phyloP scores from a whole-genome alignment of 1,140 invertebrate species.

The Megathymus violae region DNA sequence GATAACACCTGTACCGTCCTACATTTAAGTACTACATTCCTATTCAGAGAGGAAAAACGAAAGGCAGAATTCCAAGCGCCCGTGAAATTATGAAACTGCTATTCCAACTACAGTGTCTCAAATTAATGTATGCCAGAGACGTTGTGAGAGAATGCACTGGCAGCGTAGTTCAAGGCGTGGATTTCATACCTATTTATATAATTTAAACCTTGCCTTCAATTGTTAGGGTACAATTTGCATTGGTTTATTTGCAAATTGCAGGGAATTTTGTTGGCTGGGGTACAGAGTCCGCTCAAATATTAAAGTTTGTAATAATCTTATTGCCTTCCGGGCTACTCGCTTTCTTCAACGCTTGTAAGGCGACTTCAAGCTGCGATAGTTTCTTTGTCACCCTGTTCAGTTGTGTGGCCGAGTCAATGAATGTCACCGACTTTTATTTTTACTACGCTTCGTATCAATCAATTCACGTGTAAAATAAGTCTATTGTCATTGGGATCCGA shows the following conservation, averaged over 20 bases:
- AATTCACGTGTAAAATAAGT: background rate
- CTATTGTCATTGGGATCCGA: background rate
- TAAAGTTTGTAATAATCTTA: conserved; percentile 31
- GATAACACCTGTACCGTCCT: conserved; percentile 29
- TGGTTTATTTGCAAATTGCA: background rate
- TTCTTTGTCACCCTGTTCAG: conserved; percentile 17
- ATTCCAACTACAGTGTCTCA: conserved; percentile 30
- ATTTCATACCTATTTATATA: background rate
- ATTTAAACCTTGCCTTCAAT: background rate
- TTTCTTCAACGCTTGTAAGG: conserved; percentile 14
- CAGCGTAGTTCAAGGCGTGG: conserved; percentile 8
- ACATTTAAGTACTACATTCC: conserved; percentile 30
- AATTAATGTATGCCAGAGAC: conserved; percentile 32
- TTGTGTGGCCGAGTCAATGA: conserved; percentile 14
- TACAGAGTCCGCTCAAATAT: conserved; percentile 23
- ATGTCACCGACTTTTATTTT: conserved; percentile 2
- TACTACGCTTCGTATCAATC: conserved; percentile 6
- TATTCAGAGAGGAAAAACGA: conserved; percentile 31
- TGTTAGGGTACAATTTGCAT: background rate
- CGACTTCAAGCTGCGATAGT: conserved; percentile 16
- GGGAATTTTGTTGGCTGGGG: background rate
- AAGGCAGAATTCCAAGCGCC: conserved; percentile 28
- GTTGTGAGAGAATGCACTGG: conserved; percentile 5
- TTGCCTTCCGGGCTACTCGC: conserved; percentile 15
- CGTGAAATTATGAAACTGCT: conserved; percentile 34